phyloP scores from a whole-genome alignment of 1,140 invertebrate species.

The Ericerus pela region DNA sequence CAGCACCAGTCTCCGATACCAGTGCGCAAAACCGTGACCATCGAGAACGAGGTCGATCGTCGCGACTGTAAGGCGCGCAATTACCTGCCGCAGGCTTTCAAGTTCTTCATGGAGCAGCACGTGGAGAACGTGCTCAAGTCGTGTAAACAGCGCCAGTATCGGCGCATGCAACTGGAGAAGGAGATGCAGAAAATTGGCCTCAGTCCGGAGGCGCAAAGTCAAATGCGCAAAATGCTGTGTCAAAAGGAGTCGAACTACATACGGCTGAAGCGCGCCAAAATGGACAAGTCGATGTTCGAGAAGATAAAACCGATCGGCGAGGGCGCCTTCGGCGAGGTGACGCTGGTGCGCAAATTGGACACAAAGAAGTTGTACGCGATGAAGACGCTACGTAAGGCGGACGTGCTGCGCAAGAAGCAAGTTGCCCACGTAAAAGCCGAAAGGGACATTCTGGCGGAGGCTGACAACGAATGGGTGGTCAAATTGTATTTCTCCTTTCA shows the following conservation, averaged over 20 bases:
- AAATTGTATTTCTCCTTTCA: slow-evolving; percentile 98
- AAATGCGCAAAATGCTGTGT: slow-evolving; percentile 91
- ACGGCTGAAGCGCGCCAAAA: slow-evolving; percentile 88
- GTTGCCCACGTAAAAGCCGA: slow-evolving; percentile 99
- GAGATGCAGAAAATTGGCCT: slow-evolving; percentile 90
- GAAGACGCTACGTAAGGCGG: slow-evolving; percentile 93
- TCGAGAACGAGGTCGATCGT: slow-evolving; percentile 83
- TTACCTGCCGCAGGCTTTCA: slow-evolving; percentile 67
- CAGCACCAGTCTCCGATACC: slow-evolving; percentile 89
- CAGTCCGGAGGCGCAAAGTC: slow-evolving; percentile 68
- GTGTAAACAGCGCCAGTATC: slow-evolving; percentile 74
- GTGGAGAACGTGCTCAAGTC: slow-evolving; percentile 95
- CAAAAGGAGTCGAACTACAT: slow-evolving; percentile 99
- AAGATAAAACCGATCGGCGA: slow-evolving; percentile 78
- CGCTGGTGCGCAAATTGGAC: slow-evolving; percentile 88
- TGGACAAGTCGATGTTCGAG: slow-evolving; percentile 97
- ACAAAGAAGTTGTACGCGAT: slow-evolving; percentile 95
- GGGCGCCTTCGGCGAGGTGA: slow-evolving; percentile 97
- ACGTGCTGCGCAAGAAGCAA: slow-evolving; percentile 93
- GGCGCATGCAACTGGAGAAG: slow-evolving; percentile 80
- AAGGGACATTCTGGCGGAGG: slow-evolving; percentile 93
- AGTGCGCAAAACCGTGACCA: slow-evolving; percentile 76
- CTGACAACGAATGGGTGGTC: slow-evolving; percentile 98
- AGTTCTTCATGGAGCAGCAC: slow-evolving; percentile 99
- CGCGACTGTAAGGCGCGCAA: slow-evolving; percentile 66